Evolutionary conservation across 2,797 vertebrate genomes (phyloP), one percentile per base, ranked within the genome.

Genomic region (Bucorvus abyssinicus): DNA sequence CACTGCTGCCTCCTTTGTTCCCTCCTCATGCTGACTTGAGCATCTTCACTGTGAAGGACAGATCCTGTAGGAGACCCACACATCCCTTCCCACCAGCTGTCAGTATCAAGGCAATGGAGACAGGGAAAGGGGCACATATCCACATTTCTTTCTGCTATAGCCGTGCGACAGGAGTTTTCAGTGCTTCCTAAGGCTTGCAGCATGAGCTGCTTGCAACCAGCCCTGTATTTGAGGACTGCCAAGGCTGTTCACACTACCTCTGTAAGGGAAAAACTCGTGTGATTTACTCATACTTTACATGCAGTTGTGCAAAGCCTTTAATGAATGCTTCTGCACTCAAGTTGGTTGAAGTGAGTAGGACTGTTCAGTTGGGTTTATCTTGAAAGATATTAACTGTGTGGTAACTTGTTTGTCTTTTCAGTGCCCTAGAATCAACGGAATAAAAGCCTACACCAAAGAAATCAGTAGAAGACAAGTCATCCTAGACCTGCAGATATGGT

Each of bases 401-500:
- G 0, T 80, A 14, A 80, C 64, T 87, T 84, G 10, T 64, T 61
- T 92, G 30, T 88, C 57, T 89, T 91, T 97, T 87, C 97, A 99
- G 99, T 98, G 99, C 87, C 98, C 98, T 83, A 98, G 94, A 97
- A 98, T 99, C 96, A 99, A 98, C 0, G 99, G 99, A 24, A 97
- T 99, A 93, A 98, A 98, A 96, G 98, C 94, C 1, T 99, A 98
- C 96, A 99, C 98, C 4, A 97, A 99, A 78, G 98, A 99, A 93
- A 97, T 98, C 53, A 98, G 98, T 52, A 98, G 98, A 50, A 98
- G 98, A 96, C 98, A 99, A 96, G 98, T 99, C 94, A 79, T 98
- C 81, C 97, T 99, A 74, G 99, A 99, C 97, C 65, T 99, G 90
- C 98, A 99, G 77, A 97, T 99, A 93, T 96, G 98, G 99, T 99